These are phyloP conservation scores for Delphinus delphis DNA, from an alignment of 2,113 vertebrate species.

Conservation along the genomic window DNA sequence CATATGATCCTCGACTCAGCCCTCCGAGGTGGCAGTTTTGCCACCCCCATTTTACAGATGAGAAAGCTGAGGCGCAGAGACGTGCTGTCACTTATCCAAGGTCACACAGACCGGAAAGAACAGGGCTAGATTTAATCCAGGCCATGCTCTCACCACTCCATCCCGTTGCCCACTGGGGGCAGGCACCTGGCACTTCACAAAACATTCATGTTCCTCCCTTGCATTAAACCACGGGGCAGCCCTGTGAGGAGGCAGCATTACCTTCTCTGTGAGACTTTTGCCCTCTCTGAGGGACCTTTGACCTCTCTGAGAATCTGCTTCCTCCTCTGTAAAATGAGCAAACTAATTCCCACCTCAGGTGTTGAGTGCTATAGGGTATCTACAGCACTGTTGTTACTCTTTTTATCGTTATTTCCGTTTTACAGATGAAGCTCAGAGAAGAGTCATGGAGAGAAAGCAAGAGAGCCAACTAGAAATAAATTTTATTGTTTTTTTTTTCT, in stretches of 20 bases:
- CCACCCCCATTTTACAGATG: background rate
- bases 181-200: background rate
- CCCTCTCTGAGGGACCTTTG: background rate
- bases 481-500: background rate
- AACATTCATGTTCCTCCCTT: background rate
- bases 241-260: fast-evolving
- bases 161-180: background rate
- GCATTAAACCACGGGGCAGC: no score
- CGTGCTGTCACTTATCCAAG: background rate
- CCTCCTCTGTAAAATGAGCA: background rate
- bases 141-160: background rate
- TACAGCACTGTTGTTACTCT: background rate
- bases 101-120: background rate
- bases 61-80: background rate
- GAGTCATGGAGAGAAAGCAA: background rate
- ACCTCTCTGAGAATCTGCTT: background rate
- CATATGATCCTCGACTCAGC: background rate
- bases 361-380: background rate
- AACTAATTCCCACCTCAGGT: background rate
- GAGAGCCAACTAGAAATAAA: background rate
- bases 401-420: background rate
- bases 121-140: background rate
- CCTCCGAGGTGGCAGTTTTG: background rate
- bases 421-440: background rate
- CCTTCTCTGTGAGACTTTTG: background rate